Evolutionary conservation across 2,797 vertebrate genomes (phyloP).

Genomic region (Gobio occitaniae): DNA sequence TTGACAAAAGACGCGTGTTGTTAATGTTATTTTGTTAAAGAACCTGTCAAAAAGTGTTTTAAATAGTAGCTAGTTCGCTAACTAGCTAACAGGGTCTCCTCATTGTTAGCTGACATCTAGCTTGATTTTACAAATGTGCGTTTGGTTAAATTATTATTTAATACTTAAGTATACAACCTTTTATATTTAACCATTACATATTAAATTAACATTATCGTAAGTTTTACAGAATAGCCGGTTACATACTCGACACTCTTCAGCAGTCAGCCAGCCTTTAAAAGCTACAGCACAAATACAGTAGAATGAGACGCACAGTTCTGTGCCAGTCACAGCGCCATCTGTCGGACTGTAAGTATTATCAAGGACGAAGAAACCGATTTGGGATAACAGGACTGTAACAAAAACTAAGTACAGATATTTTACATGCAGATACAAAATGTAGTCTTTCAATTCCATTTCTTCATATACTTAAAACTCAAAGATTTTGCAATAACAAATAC

Average conservation of each 20-base stretch:
- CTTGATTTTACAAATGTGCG: background rate
- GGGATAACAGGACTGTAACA: no score
- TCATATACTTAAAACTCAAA: no score
- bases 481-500: background rate
- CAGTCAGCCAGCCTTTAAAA: background rate
- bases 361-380: no score
- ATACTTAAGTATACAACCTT: background rate
- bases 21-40: background rate
- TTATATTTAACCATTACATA: background rate
- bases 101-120: background rate
- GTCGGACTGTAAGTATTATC: background rate
- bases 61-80: conserved; percentile 11
- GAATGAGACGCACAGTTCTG: background rate
- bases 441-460: no score
- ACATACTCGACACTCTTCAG: conserved; percentile 18
- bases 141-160: background rate
- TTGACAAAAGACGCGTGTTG: background rate
- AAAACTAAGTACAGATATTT: no score
- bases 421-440: no score
- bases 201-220: background rate
- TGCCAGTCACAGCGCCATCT: conserved; percentile 8
- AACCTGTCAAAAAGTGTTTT: background rate
- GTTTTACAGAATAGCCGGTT: background rate
- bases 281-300: background rate
- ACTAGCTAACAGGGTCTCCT: background rate